Conservation (phyloP, 2,888 invertebrate genomes). For the Nycteola revayana region DNA sequence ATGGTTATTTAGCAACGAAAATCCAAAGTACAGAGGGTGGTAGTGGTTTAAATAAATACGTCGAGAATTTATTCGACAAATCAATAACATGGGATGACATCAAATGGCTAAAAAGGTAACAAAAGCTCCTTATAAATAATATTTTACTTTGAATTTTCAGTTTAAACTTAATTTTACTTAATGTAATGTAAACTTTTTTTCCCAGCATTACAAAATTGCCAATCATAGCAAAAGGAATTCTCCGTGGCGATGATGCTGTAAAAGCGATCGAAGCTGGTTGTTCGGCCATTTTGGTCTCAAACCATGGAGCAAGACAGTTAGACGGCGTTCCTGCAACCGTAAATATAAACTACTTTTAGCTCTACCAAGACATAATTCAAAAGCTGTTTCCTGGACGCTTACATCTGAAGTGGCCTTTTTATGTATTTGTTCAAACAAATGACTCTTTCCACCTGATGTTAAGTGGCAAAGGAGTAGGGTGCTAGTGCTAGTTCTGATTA, state of each 20-base stretch:
- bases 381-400: no score
- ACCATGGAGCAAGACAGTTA: constrained; percentile 96
- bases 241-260: constrained; percentile 93
- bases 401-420: no score
- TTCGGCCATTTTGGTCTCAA: constrained; percentile 93
- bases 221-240: constrained; percentile 92
- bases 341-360: no score
- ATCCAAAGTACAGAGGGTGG: constrained; percentile 76
- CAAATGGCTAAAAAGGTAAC: constrained; percentile 89
- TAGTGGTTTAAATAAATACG: constrained; percentile 91
- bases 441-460: no score
- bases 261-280: constrained; percentile 88
- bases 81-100: constrained; percentile 94
- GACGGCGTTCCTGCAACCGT: constrained; percentile 93
- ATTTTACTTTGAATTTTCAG: neutral
- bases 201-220: constrained; percentile 88
- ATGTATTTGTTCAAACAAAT: no score
- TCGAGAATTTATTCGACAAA: constrained; percentile 89
- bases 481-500: no score
- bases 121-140: neutral
- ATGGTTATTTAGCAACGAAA: constrained; percentile 75
- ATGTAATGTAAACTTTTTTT: constrained; percentile 17
- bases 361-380: no score
- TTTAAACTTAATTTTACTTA: neutral
- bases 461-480: no score